Base-by-base conservation (phyloP, 2,797 vertebrate genomes). In the Falco biarmicus region DNA sequence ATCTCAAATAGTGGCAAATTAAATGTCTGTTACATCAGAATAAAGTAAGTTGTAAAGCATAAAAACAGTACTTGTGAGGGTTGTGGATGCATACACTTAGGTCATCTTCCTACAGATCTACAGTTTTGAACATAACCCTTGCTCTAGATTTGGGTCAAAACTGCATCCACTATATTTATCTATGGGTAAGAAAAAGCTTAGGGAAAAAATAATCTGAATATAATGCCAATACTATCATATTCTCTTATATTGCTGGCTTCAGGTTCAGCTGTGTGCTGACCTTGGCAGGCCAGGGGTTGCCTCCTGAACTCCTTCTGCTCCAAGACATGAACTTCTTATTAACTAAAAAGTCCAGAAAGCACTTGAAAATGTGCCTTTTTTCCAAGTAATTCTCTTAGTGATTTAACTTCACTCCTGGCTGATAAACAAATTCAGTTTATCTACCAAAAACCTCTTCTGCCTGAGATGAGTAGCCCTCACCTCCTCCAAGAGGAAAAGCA, bases 1-100 rank as follows among this genome's bases (percentile, higher is more conserved):
- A 89, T 92, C 31, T 82, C 53, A 83, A 91, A 68, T 41, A 60
- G 39, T 80, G 65, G 65, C 51, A 97, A 97, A 97, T 94, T 81
- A 94, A 96, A 85, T 94, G 66, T 22, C 26, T 63, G 13, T 60
- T 53, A 39, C 54, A 69, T 45, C 21, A 65, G 34, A 82, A 81
- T 84, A 90, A 86, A 47, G 1, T 2, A 71, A 71, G 15, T 50
- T 57, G 2, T 65, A 88, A 79, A 84, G 5, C 19, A 41, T 47
- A 28, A 81, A 81, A 75, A 3, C 15, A 56, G 10, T 64, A 41
- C 6, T 41, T 70, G 3, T 5, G 47, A 28, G 14, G 8, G 4
- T 20, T 63, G 8, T n/a, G 20, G 22, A 45, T 19, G 1, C 45
- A 22, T 25, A 53, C 3, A 34, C 9, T 61, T 53, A 39, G 0